Base-by-base conservation (phyloP, 2,888 invertebrate genomes). In the Girardia tigrina region DNA sequence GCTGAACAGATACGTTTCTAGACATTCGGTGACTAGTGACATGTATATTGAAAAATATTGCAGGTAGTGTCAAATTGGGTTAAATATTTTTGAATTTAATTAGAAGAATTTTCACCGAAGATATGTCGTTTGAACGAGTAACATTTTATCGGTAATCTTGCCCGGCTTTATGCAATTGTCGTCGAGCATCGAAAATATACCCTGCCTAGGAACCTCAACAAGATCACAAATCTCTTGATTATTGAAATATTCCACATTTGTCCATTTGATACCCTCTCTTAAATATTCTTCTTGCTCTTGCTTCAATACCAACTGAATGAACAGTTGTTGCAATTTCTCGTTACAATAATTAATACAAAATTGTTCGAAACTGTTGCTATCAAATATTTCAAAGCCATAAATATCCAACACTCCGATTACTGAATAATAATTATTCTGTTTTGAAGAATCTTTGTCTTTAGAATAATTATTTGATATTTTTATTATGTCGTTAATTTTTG, bases 291-390 rank as follows among this genome's bases (percentile, higher is more conserved):
- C 97, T 82, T 98, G 97, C 83, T 98, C 95, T 84, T 94, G 95
- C 82, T 94, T 94, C 78, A 98, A 85, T 29, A 97, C 97, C 85
- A 98, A 86, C 85, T 97, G 95, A 81, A 97, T 97, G 83, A 97
- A 97, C 36, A 97, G 86, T 84, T 97, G 97, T 83, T 97, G 97
- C 79, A 97, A 86, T 83, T 97, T 97, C 86, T 97, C 97, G 83
- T 97, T 97, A 83, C 95, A 97, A 85, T 95, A 97, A 86, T 97
- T 97, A 82, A 97, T 97, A 85, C 95, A 97, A 85, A 97, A 93
- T 86, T 97, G 97, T 84, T 97, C 97, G 85, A 97, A 87, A 78
- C 86, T 87, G 85, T 97, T 97, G 28, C 88, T 88, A 80, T 94
- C 94, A 85, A 98, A 94, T 79, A 97, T 94, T 87, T 98, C 97